These are phyloP conservation scores for Drosophila littoralis DNA, from an alignment of 1,140 invertebrate species.

Conservation along the genomic window DNA sequence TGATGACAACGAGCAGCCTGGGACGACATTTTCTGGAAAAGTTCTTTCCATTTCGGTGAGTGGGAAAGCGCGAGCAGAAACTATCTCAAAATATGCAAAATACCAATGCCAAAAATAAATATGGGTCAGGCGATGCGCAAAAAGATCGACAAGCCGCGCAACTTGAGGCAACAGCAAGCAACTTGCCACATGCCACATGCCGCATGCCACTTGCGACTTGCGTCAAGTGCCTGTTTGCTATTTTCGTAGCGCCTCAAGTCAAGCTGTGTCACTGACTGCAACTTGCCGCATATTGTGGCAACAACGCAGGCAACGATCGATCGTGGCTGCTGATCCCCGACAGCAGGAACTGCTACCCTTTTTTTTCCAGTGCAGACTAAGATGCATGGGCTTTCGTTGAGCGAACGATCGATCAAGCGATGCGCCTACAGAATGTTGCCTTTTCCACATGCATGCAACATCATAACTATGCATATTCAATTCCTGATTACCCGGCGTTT, in stretches of 20 bases:
- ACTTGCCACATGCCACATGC: constrained; percentile 4
- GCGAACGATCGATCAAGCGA: not conserved
- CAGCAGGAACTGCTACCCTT: not conserved
- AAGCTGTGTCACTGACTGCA: constrained; percentile 16
- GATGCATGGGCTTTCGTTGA: constrained; percentile 3
- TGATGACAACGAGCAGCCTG: constrained; percentile 71
- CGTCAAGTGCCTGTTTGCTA: constrained; percentile 27
- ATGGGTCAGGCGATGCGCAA: constrained; percentile 65
- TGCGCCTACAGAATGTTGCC: too few species aligned
- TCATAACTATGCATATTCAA: too few species aligned
- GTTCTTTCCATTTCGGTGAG: constrained; percentile 77
- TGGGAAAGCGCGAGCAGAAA: constrained; percentile 11
- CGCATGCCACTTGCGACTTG: constrained; percentile 1
- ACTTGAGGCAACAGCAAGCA: constrained; percentile 28
- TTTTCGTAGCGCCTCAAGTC: constrained; percentile 31
- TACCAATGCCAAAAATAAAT: constrained; percentile 76
- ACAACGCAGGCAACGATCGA: constrained; percentile 15
- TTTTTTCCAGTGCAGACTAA: not conserved
- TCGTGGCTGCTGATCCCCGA: constrained; percentile 2
- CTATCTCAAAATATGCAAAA: constrained; percentile 29
- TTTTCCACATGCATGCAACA: too few species aligned
- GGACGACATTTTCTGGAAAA: constrained; percentile 75
- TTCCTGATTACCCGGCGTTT: too few species aligned
- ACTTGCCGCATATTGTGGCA: constrained; percentile 28
- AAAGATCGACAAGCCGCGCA: constrained; percentile 49